Evolutionary conservation across 1,140 invertebrate species (phyloP).

Genomic region (Hyposmocoma kahamanoa): DNA sequence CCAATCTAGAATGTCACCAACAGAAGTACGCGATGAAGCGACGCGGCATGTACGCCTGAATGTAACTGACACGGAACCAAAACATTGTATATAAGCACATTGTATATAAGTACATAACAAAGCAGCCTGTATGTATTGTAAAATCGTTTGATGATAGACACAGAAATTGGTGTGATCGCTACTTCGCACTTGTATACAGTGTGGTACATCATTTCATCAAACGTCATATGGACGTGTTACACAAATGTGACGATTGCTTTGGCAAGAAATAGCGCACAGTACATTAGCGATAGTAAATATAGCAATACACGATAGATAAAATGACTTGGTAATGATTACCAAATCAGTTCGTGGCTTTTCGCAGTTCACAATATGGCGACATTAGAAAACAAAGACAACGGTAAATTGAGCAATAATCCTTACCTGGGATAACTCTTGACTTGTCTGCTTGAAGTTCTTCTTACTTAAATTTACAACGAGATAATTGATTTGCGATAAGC

Average conservation of each 20-base stretch:
- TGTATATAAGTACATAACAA: too few species aligned
- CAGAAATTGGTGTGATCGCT: too few species aligned
- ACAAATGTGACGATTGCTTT: not conserved
- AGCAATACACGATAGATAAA: not conserved
- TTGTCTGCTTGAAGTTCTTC: slow-evolving; percentile 93
- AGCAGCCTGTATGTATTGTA: too few species aligned
- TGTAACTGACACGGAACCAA: too few species aligned
- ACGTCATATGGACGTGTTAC: not conserved
- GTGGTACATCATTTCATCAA: too few species aligned
- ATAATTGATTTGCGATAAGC: slow-evolving; percentile 97
- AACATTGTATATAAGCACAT: too few species aligned
- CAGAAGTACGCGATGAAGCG: too few species aligned
- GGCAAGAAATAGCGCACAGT: not conserved
- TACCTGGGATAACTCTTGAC: slow-evolving; percentile 81
- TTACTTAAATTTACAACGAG: slow-evolving; percentile 96
- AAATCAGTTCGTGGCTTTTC: slow-evolving; percentile 38
- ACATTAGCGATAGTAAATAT: not conserved
- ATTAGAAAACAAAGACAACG: slow-evolving; percentile 57
- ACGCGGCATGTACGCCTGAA: too few species aligned
- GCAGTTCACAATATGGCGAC: slow-evolving; percentile 64
- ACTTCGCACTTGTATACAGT: too few species aligned
- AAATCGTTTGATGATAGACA: too few species aligned
- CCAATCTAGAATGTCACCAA: too few species aligned
- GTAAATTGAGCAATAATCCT: slow-evolving; percentile 28
- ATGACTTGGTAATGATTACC: slow-evolving; percentile 13